These are phyloP conservation scores for Ceratina japonica DNA, from an alignment of 1,140 invertebrate genomes.

Conservation along the genomic window DNA sequence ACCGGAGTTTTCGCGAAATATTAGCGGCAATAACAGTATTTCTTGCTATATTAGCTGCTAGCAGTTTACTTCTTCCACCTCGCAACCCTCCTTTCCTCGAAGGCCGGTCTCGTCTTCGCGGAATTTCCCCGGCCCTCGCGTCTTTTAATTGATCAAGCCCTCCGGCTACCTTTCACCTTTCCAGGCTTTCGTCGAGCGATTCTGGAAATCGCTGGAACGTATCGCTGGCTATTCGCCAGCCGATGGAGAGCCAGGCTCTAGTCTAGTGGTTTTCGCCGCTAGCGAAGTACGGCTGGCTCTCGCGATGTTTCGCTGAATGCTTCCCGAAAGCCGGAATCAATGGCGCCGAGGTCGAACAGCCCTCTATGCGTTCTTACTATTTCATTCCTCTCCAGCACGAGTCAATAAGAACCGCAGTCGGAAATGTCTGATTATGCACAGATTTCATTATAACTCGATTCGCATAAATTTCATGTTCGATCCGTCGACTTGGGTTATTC, in stretches of 20 bases:
- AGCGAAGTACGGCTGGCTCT: slow-evolving; percentile 8
- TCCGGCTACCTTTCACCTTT: slow-evolving; percentile 10
- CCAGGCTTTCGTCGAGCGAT: slow-evolving; percentile 26
- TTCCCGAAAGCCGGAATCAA: slow-evolving; percentile 1
- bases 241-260: background rate
- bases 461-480: too few species aligned
- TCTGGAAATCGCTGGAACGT: slow-evolving; percentile 41
- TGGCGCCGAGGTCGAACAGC: background rate
- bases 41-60: slow-evolving; percentile 74
- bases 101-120: background rate
- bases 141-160: slow-evolving; percentile 67
- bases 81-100: background rate
- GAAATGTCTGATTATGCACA: too few species aligned
- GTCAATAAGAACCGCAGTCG: too few species aligned
- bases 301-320: slow-evolving; percentile 6
- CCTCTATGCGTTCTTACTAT: background rate
- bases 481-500: too few species aligned
- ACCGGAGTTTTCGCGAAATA: slow-evolving; percentile 71
- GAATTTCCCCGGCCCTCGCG: background rate
- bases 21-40: slow-evolving; percentile 76
- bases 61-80: slow-evolving; percentile 34
- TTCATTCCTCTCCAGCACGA: background rate
- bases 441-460: too few species aligned
- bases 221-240: slow-evolving; percentile 35
- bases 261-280: background rate